phyloP scores from a whole-genome alignment of 2,113 vertebrate species.

The Indri indri region DNA sequence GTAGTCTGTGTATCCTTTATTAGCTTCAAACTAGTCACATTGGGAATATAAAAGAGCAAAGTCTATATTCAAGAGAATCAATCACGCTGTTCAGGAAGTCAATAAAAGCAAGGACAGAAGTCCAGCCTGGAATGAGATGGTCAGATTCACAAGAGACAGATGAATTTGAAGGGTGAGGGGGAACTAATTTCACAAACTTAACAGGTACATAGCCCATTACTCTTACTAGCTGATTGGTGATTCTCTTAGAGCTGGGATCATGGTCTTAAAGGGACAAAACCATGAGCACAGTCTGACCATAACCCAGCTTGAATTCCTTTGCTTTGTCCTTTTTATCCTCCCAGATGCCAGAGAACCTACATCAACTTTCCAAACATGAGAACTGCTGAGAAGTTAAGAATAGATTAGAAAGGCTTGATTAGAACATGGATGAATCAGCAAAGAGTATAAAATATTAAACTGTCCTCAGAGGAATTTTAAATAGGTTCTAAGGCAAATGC shows the following conservation, averaged over 20 bases:
- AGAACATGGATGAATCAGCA: not conserved
- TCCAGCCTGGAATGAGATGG: not conserved
- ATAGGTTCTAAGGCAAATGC: not conserved
- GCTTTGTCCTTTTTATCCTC: not conserved
- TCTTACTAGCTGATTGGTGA: not conserved
- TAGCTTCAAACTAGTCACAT: not conserved
- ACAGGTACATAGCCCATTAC: not conserved
- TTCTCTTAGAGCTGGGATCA: not conserved
- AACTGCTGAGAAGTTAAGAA: slow-evolving; percentile 4
- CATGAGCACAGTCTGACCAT: not conserved
- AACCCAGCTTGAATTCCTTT: not conserved
- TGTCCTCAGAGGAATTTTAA: not conserved
- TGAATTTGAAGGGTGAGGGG: not conserved
- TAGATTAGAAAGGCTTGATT: slow-evolving; percentile 7
- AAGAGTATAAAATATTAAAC: not conserved
- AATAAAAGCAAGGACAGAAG: not conserved
- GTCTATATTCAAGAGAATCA: not conserved
- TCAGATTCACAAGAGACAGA: not conserved
- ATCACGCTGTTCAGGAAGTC: not conserved
- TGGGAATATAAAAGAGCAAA: not conserved
- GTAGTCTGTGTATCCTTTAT: not conserved
- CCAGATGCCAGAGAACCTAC: not conserved
- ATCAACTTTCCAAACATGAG: not conserved
- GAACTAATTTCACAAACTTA: not conserved
- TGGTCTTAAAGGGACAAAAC: not conserved